Conservation (phyloP, 1,140 invertebrate species). For the Oscheius sp. region DNA sequence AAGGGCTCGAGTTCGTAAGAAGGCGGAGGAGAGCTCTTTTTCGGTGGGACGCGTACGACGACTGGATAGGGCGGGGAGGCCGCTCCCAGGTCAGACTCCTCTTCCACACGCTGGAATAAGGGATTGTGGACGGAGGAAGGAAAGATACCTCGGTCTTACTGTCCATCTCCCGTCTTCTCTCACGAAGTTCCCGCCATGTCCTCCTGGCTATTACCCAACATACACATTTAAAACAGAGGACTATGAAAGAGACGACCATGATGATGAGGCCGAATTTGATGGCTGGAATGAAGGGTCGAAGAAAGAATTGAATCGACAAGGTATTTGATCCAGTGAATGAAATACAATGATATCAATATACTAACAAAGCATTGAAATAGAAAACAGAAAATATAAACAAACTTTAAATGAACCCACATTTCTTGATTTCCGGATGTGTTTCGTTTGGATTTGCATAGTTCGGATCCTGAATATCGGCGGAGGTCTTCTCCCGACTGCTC, state of each 20-base stretch:
- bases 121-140: not conserved
- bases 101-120: not conserved
- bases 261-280: not conserved
- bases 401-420: not conserved
- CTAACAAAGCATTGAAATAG: too few species aligned
- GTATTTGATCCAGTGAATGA: not conserved
- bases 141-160: not conserved
- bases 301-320: too few species aligned
- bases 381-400: too few species aligned
- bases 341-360: too few species aligned
- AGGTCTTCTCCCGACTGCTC: not conserved
- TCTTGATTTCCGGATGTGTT: not conserved
- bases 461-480: not conserved
- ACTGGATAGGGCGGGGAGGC: not conserved
- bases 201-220: not conserved
- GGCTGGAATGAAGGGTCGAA: not conserved
- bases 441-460: conserved; percentile 4
- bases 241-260: not conserved
- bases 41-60: not conserved
- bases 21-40: not conserved
- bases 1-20: not conserved
- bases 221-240: not conserved
- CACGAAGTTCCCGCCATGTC: not conserved
- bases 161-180: not conserved
- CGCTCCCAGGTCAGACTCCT: not conserved